Base-by-base conservation (phyloP, 1,140 invertebrate genomes). In the Eueides isabella region DNA sequence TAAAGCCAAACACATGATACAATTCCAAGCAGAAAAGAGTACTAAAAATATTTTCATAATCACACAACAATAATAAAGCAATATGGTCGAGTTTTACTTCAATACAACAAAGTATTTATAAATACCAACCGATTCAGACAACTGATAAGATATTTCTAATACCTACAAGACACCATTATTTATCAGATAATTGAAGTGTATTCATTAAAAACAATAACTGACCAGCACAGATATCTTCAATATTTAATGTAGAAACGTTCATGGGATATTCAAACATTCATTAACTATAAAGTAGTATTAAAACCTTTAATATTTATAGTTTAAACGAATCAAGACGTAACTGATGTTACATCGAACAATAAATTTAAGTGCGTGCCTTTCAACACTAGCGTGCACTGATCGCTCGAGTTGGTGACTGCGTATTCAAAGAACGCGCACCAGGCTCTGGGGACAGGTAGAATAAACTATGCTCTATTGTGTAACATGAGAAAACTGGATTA, bases 401-500 rank as follows among this genome's bases (percentile, higher is more conserved):
- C 80, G 84, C 76, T 80, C 83, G 78, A 82, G 75, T 80, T 69
- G 79, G 79, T 81, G 86, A 89, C 88, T 91, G 86, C 76, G 77
- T 80, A 87, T 79, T 80, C 80, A 80, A 80, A 79, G 61, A 77
- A 66, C 71, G 79, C 81, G 72, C 74, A 74, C 64, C 67, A 41
- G 55, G 44, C 75, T 75, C 78, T 76, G 78, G 81, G 81, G 80
- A 80, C 79, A 74, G 74, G 80, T 83, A 84, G 87, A 90, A 89
- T 86, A 86, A 80, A 86, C 83, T 70, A 66, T 81, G 77, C 79
- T 85, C 85, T 73, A 92, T 91, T 91, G 86, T 91, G 80, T 82
- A 84, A 82, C 85, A 82, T 92, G 91, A 85, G 91, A 92, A 92
- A 87, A 91, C 74, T 87, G 76, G 72, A 86, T 81, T 84, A 90